A percentile compares a stretch with the other conserved stretches of the same genome.
Conservation (phyloP, 2,797 vertebrate genomes). For the Ctenosaura bakeri region DNA sequence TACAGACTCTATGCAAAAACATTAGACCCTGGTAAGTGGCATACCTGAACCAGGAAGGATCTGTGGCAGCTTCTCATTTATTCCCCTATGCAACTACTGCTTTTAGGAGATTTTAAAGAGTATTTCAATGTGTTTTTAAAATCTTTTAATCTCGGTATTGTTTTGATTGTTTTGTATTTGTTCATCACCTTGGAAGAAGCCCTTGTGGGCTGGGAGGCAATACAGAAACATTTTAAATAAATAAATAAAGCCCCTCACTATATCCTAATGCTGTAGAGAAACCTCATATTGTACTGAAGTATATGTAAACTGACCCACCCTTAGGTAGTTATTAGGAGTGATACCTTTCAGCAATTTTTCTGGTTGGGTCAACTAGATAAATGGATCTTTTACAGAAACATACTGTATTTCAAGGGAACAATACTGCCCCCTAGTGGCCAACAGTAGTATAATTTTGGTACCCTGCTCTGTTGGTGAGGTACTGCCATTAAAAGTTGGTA, state of each 20-base stretch:
- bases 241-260: too few relatives aligned
- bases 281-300: not conserved
- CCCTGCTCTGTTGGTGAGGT: not conserved
- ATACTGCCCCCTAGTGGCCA: conserved; percentile 58
- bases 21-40: not conserved
- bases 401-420: conserved; percentile 6
- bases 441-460: rapidly evolving
- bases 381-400: too few relatives aligned
- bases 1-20: not conserved
- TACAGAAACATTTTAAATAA: too few relatives aligned
- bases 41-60: not conserved
- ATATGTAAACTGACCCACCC: not conserved
- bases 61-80: not conserved
- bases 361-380: too few relatives aligned
- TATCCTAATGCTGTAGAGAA: not conserved
- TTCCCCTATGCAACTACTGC: too few relatives aligned
- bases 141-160: too few relatives aligned
- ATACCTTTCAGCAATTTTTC: not conserved
- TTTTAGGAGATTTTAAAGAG: too few relatives aligned
- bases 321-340: not conserved
- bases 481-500: too few relatives aligned
- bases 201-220: too few relatives aligned
- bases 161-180: too few relatives aligned
- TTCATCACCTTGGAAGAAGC: too few relatives aligned
- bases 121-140: too few relatives aligned